Conservation (phyloP, 2,888 invertebrate genomes). For the Drosophila kuntzei region DNA sequence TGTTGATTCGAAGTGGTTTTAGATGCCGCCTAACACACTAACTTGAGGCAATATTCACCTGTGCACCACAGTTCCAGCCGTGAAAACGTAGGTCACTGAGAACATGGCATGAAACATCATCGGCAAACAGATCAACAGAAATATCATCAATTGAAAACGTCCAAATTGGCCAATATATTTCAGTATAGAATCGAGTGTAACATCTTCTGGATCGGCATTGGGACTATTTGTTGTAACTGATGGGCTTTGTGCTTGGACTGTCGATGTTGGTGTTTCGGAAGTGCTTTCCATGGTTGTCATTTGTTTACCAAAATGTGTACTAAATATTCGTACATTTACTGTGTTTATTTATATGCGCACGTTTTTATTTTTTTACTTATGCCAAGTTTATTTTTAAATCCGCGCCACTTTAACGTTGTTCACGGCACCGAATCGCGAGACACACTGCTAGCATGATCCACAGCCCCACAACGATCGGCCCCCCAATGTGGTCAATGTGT, state of each 20-base stretch:
- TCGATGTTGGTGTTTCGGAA: conserved; percentile 36
- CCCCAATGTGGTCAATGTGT: too few species aligned
- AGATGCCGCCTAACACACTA: conserved; percentile 14
- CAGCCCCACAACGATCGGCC: conserved; percentile 19
- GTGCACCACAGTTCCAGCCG: conserved; percentile 89
- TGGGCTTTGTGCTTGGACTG: conserved; percentile 11
- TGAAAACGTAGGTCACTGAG: conserved; percentile 90
- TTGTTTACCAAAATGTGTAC: conserved; percentile 28
- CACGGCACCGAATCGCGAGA: conserved; percentile 54
- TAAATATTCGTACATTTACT: conserved; percentile 38
- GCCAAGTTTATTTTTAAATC: conserved; percentile 70
- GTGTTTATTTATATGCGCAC: conserved; percentile 68
- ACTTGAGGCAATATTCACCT: conserved; percentile 86
- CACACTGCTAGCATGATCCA: conserved; percentile 55
- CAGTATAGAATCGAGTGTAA: conserved; percentile 81
- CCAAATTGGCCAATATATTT: conserved; percentile 88
- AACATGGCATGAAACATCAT: conserved; percentile 89
- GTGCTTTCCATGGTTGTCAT: conserved; percentile 51
- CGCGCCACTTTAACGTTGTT: conserved; percentile 62
- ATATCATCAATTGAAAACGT: conserved; percentile 88
- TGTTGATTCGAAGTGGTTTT: conserved; percentile 57
- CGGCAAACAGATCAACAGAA: conserved; percentile 88
- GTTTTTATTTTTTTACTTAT: conserved; percentile 32
- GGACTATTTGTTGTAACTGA: neutral
- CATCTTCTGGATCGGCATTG: conserved; percentile 62